phyloP scores from a whole-genome alignment of 2,888 invertebrate species.

The Chirona hameri region DNA sequence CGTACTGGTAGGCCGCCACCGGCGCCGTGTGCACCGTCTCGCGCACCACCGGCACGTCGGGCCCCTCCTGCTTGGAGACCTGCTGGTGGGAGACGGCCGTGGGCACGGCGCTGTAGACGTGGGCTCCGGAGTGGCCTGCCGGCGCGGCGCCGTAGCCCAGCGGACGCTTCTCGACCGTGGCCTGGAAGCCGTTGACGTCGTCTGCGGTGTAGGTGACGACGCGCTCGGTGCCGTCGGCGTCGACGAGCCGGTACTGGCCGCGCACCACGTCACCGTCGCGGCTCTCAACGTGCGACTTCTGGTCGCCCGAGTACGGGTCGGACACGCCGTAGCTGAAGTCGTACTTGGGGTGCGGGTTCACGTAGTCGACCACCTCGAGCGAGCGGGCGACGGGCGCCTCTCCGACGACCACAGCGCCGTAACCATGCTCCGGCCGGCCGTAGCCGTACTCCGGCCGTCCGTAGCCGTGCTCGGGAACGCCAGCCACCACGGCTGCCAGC shows the following conservation, averaged over 20 bases:
- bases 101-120: not conserved
- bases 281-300: conserved; percentile 31
- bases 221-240: conserved; percentile 33
- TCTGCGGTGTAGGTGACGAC: conserved; percentile 39
- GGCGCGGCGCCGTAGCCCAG: conserved; percentile 36
- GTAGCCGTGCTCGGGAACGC: not conserved
- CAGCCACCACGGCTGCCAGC: not conserved
- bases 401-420: not conserved
- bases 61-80: not conserved
- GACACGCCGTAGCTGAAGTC: conserved; percentile 31
- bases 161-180: conserved; percentile 40
- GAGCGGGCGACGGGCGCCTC: not conserved
- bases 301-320: conserved; percentile 33
- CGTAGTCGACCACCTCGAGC: conserved; percentile 24
- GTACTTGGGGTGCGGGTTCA: conserved; percentile 28
- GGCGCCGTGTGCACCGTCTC: not conserved
- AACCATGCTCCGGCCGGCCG: not conserved
- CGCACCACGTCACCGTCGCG: conserved; percentile 30
- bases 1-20: not conserved
- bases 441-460: not conserved
- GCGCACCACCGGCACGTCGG: conserved; percentile 2
- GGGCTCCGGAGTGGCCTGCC: not conserved
- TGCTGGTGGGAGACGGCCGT: conserved; percentile 24
- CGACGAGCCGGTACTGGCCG: conserved; percentile 32
- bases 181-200: conserved; percentile 39